Conservation (phyloP, 2,888 invertebrate genomes). For the Heliconius ethilla region DNA sequence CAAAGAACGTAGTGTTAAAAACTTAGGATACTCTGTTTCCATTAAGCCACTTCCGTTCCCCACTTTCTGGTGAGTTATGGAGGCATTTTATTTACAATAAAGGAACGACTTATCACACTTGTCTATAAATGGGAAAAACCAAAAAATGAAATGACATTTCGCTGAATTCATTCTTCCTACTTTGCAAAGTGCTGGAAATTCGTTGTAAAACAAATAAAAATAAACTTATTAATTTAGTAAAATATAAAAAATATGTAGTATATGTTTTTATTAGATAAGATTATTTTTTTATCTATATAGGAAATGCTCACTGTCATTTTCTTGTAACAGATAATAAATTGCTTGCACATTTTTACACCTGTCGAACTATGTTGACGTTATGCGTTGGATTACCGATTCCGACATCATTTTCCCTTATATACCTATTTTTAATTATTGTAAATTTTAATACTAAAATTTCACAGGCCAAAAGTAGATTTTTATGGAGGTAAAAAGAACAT, state of each 20-base stretch:
- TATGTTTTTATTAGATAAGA: not conserved
- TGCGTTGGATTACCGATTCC: not conserved
- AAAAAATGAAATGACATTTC: no score
- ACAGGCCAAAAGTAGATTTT: not conserved
- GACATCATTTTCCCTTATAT: not conserved
- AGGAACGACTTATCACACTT: no score
- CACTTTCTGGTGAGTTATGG: no score
- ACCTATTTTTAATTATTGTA: not conserved
- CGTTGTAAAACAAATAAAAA: not conserved
- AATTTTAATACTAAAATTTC: not conserved
- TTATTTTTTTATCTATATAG: not conserved
- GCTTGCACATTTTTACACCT: not conserved
- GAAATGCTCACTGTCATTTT: not conserved
- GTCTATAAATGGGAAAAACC: no score
- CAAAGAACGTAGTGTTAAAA: no score
- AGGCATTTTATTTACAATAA: no score
- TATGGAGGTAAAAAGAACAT: not conserved
- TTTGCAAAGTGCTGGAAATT: not conserved
- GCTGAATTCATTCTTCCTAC: no score
- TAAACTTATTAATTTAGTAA: not conserved
- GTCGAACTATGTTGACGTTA: not conserved
- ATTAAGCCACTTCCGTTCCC: no score
- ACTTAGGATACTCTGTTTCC: no score
- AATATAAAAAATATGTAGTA: not conserved
- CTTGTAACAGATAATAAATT: constrained; percentile 8